phyloP scores from a whole-genome alignment of 2,888 invertebrate genomes.

The Elegia similella region DNA sequence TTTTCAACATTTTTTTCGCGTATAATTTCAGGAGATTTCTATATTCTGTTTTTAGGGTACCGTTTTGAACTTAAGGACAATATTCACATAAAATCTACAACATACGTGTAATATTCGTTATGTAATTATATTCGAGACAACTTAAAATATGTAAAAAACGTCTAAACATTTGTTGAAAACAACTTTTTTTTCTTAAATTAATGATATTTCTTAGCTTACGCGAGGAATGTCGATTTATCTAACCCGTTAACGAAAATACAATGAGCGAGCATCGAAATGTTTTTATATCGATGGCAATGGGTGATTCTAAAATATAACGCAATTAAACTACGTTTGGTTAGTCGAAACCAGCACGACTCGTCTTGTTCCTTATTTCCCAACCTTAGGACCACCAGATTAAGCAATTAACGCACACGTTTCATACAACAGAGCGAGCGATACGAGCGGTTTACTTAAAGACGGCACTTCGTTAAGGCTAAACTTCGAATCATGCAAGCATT shows the following conservation, averaged over 20 bases:
- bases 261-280: too few relatives aligned
- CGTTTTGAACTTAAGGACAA: too few relatives aligned
- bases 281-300: neutral
- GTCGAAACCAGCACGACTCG: slow-evolving; percentile 47
- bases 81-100: neutral
- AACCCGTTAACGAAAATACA: neutral
- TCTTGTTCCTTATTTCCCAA: neutral
- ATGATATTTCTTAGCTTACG: neutral
- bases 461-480: too few relatives aligned
- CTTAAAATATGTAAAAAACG: neutral
- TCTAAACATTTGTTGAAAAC: neutral
- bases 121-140: neutral
- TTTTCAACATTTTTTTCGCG: too few relatives aligned
- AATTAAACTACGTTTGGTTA: slow-evolving; percentile 20
- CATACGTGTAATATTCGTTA: neutral
- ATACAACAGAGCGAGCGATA: too few relatives aligned
- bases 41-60: too few relatives aligned
- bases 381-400: too few relatives aligned
- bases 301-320: neutral
- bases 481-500: too few relatives aligned
- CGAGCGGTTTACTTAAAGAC: too few relatives aligned
- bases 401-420: too few relatives aligned
- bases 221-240: slow-evolving; percentile 6
- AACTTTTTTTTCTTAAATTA: neutral
- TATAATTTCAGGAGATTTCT: too few relatives aligned